Evolutionary conservation across 30 jellyfish, hydroid and myxozoan species (phyloP).

Genomic region (Cassiopea xamachana): DNA sequence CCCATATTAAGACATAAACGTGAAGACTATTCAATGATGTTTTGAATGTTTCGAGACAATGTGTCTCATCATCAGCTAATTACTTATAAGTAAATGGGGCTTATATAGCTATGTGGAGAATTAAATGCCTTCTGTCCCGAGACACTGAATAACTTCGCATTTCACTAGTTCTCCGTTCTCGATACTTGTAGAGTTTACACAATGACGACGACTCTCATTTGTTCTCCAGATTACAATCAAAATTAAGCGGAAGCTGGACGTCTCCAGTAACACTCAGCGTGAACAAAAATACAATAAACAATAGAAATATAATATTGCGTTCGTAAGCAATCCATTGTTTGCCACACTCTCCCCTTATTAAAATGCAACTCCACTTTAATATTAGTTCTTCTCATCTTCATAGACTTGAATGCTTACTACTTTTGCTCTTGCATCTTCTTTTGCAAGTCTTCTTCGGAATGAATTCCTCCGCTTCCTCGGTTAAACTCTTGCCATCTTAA

Average conservation of each 20-base stretch:
- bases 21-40: too few species aligned
- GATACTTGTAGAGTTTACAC: background rate
- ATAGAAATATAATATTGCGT: background rate
- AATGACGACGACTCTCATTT: background rate
- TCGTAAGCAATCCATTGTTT: background rate
- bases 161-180: background rate
- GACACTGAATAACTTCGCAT: background rate
- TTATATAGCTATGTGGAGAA: background rate
- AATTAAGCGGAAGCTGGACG: background rate
- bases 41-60: too few species aligned
- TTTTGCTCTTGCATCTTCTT: background rate
- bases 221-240: background rate
- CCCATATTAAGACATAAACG: too few species aligned
- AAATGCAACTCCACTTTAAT: background rate
- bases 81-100: too few species aligned
- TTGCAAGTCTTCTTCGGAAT: background rate
- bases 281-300: background rate
- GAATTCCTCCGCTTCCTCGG: constrained; percentile 20
- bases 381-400: background rate
- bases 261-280: background rate
- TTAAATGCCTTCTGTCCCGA: background rate
- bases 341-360: background rate
- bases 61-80: too few species aligned
- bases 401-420: background rate
- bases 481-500: background rate